These are phyloP conservation scores for Ornithoptera priamus DNA, from an alignment of 2,888 invertebrate species.

Conservation along the genomic window DNA sequence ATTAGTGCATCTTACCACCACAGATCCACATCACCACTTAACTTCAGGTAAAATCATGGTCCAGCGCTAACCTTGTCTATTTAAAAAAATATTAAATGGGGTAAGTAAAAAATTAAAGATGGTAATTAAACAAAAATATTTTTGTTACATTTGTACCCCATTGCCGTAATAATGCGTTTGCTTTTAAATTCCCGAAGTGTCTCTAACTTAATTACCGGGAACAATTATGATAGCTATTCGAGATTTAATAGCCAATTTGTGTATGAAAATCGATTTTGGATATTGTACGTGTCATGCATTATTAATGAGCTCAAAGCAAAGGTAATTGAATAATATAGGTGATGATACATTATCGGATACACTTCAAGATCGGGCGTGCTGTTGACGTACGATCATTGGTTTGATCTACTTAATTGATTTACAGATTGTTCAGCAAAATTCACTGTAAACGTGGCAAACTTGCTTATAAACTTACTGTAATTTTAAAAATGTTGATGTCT, in stretches of 20 bases:
- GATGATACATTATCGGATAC: conserved; percentile 22
- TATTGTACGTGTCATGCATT: conserved; percentile 29
- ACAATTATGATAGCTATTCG: conserved; percentile 26
- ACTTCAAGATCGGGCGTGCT: conserved; percentile 23
- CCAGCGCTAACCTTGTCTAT: no score
- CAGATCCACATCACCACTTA: no score
- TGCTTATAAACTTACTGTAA: no score
- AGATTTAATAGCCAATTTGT: conserved; percentile 29
- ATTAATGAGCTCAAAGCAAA: conserved; percentile 27
- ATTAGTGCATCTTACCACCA: no score
- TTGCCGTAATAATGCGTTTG: not conserved
- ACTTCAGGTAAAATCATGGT: no score
- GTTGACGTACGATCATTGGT: not conserved
- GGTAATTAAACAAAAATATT: no score
- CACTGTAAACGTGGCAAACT: not conserved
- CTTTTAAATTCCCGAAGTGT: conserved; percentile 4
- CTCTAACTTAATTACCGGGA: conserved; percentile 23
- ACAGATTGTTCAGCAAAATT: not conserved
- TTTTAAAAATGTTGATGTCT: no score
- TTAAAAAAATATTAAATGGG: no score
- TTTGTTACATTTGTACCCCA: no score
- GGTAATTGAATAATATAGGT: conserved; percentile 28
- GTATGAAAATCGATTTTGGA: conserved; percentile 28
- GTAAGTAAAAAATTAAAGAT: no score
- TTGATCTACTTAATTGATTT: conserved; percentile 3